Evolutionary conservation across 1,140 invertebrate species (phyloP).

Genomic region (Pectinophora gossypiella): DNA sequence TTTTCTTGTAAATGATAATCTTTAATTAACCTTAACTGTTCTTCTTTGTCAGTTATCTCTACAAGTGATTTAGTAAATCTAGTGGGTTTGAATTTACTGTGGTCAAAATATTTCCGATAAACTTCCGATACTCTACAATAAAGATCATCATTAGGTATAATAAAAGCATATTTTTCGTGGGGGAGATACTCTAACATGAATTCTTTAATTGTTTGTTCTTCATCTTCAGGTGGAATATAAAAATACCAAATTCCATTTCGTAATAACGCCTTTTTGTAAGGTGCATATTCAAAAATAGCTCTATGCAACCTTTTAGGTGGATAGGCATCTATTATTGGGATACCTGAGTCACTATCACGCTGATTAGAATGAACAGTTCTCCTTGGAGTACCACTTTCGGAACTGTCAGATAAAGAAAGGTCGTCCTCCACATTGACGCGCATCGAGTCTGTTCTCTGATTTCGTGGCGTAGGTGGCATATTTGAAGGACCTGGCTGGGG

Average conservation of each 20-base stretch:
- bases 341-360: constrained; percentile 3
- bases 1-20: constrained; percentile 9
- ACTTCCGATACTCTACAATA: constrained; percentile 7
- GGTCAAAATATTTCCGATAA: constrained; percentile 11
- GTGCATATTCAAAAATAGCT: constrained; percentile 6
- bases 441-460: too few relatives aligned
- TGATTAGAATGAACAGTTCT: constrained; percentile 4
- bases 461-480: too few relatives aligned
- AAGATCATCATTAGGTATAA: constrained; percentile 9
- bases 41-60: constrained; percentile 5
- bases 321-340: constrained; percentile 4
- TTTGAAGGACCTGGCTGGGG: too few relatives aligned
- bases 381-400: background rate
- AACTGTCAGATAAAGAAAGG: too few relatives aligned
- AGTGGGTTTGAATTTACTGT: constrained; percentile 5
- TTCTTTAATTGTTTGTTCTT: constrained; percentile 6
- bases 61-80: constrained; percentile 9
- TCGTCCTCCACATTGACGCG: too few relatives aligned
- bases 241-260: constrained; percentile 6
- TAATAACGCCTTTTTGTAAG: background rate
- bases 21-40: constrained; percentile 11
- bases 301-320: constrained; percentile 4
- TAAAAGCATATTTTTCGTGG: constrained; percentile 9
- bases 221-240: constrained; percentile 5
- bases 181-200: constrained; percentile 9